Percentiles rank a stretch among this genome's conserved stretches.
These are phyloP conservation scores for Thymelicus acteon DNA, from an alignment of 2,888 invertebrate genomes.

Conservation along the genomic window DNA sequence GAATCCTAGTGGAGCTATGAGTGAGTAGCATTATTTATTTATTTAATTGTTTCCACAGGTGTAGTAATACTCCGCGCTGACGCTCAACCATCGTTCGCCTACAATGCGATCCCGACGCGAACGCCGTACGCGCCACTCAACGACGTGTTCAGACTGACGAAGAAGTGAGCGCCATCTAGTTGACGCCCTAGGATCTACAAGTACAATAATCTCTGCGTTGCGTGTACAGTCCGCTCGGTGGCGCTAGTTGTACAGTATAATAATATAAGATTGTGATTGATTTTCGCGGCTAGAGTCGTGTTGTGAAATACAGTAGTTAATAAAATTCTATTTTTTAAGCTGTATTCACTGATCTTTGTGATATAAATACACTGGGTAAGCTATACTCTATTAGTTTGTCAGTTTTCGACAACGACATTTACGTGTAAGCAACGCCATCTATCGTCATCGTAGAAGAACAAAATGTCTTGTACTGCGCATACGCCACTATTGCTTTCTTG, in stretches of 20 bases:
- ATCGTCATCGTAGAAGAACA: neutral
- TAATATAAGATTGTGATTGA: slow-evolving; percentile 32
- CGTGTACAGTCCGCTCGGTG: slow-evolving; percentile 31
- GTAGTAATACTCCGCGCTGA: slow-evolving; percentile 94
- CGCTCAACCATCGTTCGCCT: slow-evolving; percentile 85
- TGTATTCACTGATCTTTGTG: slow-evolving; percentile 8
- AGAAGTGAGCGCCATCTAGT: slow-evolving; percentile 62
- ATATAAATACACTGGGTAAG: neutral
- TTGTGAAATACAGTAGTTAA: slow-evolving; percentile 30
- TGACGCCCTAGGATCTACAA: slow-evolving; percentile 54
- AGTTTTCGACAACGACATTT: neutral
- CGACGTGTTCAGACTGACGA: slow-evolving; percentile 75
- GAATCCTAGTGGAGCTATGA: too few relatives aligned
- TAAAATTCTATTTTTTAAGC: slow-evolving; percentile 29
- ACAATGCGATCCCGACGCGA: slow-evolving; percentile 75
- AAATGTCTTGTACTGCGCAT: too few relatives aligned
- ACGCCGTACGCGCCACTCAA: slow-evolving; percentile 79
- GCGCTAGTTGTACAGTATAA: slow-evolving; percentile 38
- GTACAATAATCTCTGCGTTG: slow-evolving; percentile 55
- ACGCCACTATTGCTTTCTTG: too few relatives aligned
- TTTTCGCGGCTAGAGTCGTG: slow-evolving; percentile 12
- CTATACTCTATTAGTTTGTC: too few relatives aligned
- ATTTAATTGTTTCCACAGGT: slow-evolving; percentile 65
- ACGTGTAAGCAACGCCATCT: neutral
- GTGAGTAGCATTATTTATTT: too few relatives aligned